Evolutionary conservation across 1,140 invertebrate genomes (phyloP).

Genomic region (Atta texana): DNA sequence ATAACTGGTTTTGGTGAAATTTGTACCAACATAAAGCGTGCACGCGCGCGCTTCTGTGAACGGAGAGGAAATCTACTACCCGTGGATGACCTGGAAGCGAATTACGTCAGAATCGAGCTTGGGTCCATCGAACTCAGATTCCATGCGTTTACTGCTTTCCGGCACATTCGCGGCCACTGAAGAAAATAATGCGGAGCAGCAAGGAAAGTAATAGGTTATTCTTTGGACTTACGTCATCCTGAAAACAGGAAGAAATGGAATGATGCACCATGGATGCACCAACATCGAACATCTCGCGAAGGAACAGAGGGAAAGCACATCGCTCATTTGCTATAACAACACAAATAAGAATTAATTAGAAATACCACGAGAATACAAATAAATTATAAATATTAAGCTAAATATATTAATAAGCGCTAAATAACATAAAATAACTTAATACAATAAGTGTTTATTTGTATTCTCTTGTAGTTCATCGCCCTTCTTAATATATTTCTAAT

Average conservation of each 20-base stretch:
- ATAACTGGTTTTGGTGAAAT: slow-evolving; percentile 77
- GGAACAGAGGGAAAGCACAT: background rate
- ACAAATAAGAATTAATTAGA: too few species aligned
- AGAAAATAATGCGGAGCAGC: slow-evolving; percentile 28
- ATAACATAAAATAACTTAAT: too few species aligned
- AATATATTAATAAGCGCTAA: too few species aligned
- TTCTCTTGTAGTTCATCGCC: too few species aligned
- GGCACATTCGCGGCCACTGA: slow-evolving; percentile 17
- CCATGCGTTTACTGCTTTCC: slow-evolving; percentile 71
- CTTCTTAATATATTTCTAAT: too few species aligned
- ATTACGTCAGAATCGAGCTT: slow-evolving; percentile 76
- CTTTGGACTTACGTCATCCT: background rate
- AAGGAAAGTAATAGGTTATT: slow-evolving; percentile 32
- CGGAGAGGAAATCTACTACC: slow-evolving; percentile 74
- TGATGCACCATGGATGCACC: background rate
- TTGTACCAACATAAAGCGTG: slow-evolving; percentile 67
- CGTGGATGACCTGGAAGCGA: slow-evolving; percentile 76
- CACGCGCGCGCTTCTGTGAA: slow-evolving; percentile 46
- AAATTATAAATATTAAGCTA: too few species aligned
- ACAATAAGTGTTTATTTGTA: too few species aligned
- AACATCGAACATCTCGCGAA: background rate
- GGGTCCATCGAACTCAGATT: slow-evolving; percentile 76
- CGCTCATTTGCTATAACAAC: too few species aligned
- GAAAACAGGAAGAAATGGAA: background rate
- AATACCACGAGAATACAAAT: too few species aligned